Evolutionary conservation across 53 echinoderm and acorn worm species (phyloP), one percentile per base, ranked within the genome.

Genomic region (Arbacia lixula): DNA sequence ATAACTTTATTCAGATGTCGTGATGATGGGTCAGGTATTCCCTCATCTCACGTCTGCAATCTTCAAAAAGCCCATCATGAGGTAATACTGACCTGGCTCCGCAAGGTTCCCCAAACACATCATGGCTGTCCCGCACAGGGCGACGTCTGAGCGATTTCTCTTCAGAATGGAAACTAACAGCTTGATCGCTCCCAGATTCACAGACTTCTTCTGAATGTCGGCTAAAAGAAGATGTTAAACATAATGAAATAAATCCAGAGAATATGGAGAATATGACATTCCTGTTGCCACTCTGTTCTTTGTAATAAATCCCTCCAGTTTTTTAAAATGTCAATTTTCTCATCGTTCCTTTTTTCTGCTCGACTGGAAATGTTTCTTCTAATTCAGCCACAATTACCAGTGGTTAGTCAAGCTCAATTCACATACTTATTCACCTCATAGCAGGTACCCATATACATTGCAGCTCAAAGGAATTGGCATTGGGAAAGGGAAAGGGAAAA

Each of bases 51-150:
- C n/a, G n/a, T n/a, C n/a, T n/a, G n/a, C n/a, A n/a, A n/a, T n/a
- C n/a, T n/a, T n/a, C n/a, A 2, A 1, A 2, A 51, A 51, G 50
- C 17, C 17, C 12, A 55, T 19, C 55, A 5, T 55, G 17, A 20
- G 9, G 56, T 24, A 56, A 22, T 6, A 86, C 88, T 63, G 36
- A 94, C 95, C 95, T 71, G 86, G 86, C 60, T 98, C 98, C 34
- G 93, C 88, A 16, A 98, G 88, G 64, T 90, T 98, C 12, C 93
- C 98, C 26, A 94, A 69, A 71, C 92, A 94, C 85, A 98, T 91
- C 35, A 98, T 84, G 43, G 93, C 71, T 71, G 91, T 98, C 28
- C 89, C 98, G 81, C 94, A 94, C 16, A 98, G 85, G 20, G 56
- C 84, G 24, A 90, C 71, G 53, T 98, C 94, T 21, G 84, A 75